A percentile compares a stretch with the other conserved stretches of the same genome.
Conservation (phyloP, 2,888 invertebrate species). For the Xestia rhomboidea region DNA sequence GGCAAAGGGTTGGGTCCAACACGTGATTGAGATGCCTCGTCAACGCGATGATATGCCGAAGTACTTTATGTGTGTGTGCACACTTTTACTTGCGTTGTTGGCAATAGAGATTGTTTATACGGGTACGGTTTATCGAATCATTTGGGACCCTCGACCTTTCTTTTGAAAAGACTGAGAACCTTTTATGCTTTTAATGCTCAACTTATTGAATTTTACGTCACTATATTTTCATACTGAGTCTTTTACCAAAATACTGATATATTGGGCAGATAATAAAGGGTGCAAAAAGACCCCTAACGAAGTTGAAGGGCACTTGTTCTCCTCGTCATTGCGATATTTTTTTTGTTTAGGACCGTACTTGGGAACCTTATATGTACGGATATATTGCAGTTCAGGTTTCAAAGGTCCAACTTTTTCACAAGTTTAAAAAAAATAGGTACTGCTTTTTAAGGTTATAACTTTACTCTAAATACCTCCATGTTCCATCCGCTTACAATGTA, state of each 20-base stretch:
- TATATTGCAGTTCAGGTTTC: no score
- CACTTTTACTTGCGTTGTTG: slow-evolving; percentile 15
- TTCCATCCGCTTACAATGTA: no score
- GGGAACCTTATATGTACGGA: no score
- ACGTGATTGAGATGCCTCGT: slow-evolving; percentile 47
- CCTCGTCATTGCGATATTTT: no score
- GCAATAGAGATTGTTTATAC: slow-evolving; percentile 34
- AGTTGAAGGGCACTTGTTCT: no score
- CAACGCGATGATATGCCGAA: slow-evolving; percentile 12
- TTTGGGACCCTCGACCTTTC: slow-evolving; percentile 22
- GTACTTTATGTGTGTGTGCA: slow-evolving; percentile 29
- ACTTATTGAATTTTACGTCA: not conserved
- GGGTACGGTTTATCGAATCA: slow-evolving; percentile 36
- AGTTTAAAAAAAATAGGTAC: no score
- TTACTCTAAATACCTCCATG: no score
- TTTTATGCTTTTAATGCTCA: slow-evolving; percentile 21
- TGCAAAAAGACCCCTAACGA: no score
- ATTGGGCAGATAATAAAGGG: not conserved
- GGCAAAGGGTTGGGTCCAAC: slow-evolving; percentile 39
- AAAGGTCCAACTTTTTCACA: no score
- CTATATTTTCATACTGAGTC: not conserved
- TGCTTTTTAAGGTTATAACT: no score
- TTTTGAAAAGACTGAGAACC: slow-evolving; percentile 5
- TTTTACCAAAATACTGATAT: not conserved
- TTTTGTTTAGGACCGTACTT: no score